Evolutionary conservation across 2,113 vertebrate species (phyloP), one percentile per base, ranked within the genome.

Genomic region (Trematomus loennbergii): DNA sequence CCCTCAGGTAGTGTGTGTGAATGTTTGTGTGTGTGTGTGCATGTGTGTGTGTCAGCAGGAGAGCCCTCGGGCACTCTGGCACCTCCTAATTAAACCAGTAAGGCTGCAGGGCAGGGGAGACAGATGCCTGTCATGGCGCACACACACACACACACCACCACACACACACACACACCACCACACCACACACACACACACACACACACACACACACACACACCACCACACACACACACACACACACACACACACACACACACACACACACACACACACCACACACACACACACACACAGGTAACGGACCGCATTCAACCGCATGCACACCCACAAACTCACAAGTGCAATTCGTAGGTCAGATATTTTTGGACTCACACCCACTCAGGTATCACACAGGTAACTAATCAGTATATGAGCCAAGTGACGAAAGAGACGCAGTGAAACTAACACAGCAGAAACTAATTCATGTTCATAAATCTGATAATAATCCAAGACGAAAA

Each of bases 1-100:
- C 93, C 93, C 91, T 88, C 86, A 43, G 93, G 92, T 92, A 85
- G 79, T 81, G 76, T 86, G 90, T 82, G 83, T 84, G 74, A 84
- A 75, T 70, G 69, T 77, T 64, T 72, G 62, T 79, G 72, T 77
- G 54, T 81, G 78, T 59, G 62, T 72, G 70, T 79, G 71, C 58
- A 53, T 59, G 72, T 81, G 79, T 66, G 60, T 78, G 77, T 83
- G 72, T 87, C 87, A 89, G 92, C 90, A 90, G 88, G 91, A 93
- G 93, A 94, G 94, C 95, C 95, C 94, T 92, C 81, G 46, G 94
- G 95, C 95, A 81, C 90, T 95, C 92, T 95, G 93, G 93, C 95
- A 95, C 94, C 93, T 95, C 93, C 95, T 96, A 96, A 96, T 95
- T 95, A 96, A 95, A 95, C 90, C 95, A 95, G 94, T 92, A 93